Evolutionary conservation across 2,797 vertebrate species (phyloP), one percentile per base, ranked within the genome.

Genomic region (Anolis apletophallus): DNA sequence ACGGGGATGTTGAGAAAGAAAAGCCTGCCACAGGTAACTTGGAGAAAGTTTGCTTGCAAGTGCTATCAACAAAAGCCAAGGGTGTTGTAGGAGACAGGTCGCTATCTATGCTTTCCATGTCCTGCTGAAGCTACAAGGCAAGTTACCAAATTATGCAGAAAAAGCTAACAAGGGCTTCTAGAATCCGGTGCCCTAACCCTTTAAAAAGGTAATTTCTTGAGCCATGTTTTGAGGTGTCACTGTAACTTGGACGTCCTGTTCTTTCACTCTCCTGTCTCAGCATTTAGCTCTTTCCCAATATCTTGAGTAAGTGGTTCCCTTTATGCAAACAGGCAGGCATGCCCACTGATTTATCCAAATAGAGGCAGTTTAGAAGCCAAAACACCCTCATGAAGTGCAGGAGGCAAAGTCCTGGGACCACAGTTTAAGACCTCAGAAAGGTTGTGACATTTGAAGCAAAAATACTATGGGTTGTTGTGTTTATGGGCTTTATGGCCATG

Each of bases 1-100:
- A 40, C 68, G 40, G n/a, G 40, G 61, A 29, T 52, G 52, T 72
- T 71, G 34, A 5, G 32, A 57, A 55, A 61, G 32, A 55, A 64
- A 64, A 29, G 7, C 2, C 19, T 55, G 32, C 40, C 12, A 16
- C 57, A 67, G 46, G 34, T 73, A 55, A 79, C n/a, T 67, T 73
- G 8, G n/a, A 80, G 57, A 57, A 80, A 84, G 46, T 26, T 16
- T 67, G 72, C 79, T 46, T 72, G 55, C n/a, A 83, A 83, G 75
- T 32, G 23, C 29, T n/a, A 26, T 36, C 40, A 76, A 34, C 50
- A 81, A 75, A 26, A 55, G 46, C 29, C 74, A 50, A 11, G 32
- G 26, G 40, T 14, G 68, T 7, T 16, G 59, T 54, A 54, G 61
- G 13, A 40, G 64, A 79, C 76, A 46, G 10, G 11, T 59, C 12